These are phyloP conservation scores for Pterostichus niger DNA, from an alignment of 2,888 invertebrate genomes.

Conservation along the genomic window DNA sequence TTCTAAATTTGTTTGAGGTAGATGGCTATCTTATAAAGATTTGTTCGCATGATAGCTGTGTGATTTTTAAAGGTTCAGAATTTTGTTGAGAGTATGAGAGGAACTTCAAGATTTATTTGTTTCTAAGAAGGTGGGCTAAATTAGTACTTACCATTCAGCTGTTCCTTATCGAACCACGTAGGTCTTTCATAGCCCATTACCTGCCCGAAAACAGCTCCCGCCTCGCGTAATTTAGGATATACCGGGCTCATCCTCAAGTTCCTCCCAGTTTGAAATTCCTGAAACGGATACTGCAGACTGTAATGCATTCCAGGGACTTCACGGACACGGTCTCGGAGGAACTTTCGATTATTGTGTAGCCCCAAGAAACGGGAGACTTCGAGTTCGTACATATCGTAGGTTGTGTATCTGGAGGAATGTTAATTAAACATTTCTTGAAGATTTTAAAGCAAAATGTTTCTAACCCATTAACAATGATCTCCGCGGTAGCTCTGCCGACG, in stretches of 20 bases:
- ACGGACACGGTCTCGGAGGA: conserved; percentile 92
- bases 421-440: no score
- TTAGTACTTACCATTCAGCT: conserved; percentile 38
- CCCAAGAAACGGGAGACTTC: conserved; percentile 95
- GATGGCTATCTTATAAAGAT: no score
- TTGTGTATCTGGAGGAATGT: conserved; percentile 77
- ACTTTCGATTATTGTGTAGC: conserved; percentile 96
- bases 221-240: conserved; percentile 93
- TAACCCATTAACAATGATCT: conserved; percentile 89
- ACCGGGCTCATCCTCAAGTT: conserved; percentile 97
- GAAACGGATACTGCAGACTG: conserved; percentile 89
- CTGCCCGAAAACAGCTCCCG: conserved; percentile 97
- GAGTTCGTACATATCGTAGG: conserved; percentile 91
- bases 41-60: no score
- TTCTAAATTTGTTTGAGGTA: no score
- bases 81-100: no score
- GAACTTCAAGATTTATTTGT: no score
- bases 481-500: conserved; percentile 93
- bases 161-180: conserved; percentile 87
- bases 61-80: no score
- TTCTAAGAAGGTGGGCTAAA: no score
- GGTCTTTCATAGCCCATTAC: conserved; percentile 99
- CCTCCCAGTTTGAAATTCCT: conserved; percentile 92
- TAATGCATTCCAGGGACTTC: conserved; percentile 96
- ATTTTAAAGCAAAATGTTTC: background rate